A percentile compares a stretch with the other conserved stretches of the same genome.
These are phyloP conservation scores for Myotis vivesi DNA, from an alignment of 2,797 vertebrate genomes.

Conservation along the genomic window DNA sequence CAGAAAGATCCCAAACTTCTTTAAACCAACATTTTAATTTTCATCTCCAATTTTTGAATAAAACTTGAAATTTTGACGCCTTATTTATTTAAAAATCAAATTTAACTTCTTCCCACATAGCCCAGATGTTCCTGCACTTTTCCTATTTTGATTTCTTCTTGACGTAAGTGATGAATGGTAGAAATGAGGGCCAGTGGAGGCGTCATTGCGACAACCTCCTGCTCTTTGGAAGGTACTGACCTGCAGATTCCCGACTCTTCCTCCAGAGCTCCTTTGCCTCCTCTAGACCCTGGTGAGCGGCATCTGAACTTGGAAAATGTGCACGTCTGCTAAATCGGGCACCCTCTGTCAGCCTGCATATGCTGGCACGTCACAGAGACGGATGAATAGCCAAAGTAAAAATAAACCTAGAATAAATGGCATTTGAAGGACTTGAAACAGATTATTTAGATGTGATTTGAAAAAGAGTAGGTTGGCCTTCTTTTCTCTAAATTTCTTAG, in stretches of 20 bases:
- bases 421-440: conserved; percentile 57
- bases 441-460: conserved; percentile 54
- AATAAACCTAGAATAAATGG: conserved; percentile 62
- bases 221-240: background rate
- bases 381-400: conserved; percentile 4
- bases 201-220: background rate
- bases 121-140: conserved; percentile 66
- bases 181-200: background rate
- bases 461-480: conserved; percentile 31
- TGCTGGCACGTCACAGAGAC: background rate
- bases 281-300: background rate
- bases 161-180: background rate
- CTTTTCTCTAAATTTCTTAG: conserved; percentile 13
- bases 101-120: conserved; percentile 71
- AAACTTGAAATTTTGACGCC: conserved; percentile 34
- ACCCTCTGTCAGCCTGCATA: conserved; percentile 33
- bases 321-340: conserved; percentile 25
- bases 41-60: conserved; percentile 17
- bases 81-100: conserved; percentile 73
- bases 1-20: background rate
- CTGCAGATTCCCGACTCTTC: background rate
- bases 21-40: conserved; percentile 18
- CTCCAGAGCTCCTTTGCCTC: background rate
- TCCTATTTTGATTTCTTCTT: conserved; percentile 39
- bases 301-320: background rate